These are phyloP conservation scores for Malurus splendens DNA, from an alignment of 2,797 vertebrate genomes.

Conservation along the genomic window DNA sequence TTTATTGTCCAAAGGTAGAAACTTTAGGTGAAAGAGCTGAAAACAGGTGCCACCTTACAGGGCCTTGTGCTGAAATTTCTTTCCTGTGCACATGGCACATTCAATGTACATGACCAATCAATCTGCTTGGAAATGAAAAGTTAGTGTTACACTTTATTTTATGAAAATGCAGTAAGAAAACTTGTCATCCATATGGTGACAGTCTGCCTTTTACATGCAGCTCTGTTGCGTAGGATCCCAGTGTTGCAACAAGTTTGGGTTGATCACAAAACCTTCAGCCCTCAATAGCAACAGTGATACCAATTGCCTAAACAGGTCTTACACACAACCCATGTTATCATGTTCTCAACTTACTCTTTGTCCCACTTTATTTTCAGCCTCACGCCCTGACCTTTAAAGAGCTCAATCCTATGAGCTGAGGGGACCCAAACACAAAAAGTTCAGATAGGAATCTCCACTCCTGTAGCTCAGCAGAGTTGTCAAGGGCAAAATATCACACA, in stretches of 20 bases:
- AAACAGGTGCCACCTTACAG: background rate
- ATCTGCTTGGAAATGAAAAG: background rate
- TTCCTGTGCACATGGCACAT: background rate
- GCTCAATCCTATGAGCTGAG: background rate
- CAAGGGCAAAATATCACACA: background rate
- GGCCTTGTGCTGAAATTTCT: background rate
- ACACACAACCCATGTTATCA: accelerated
- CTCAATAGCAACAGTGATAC: background rate
- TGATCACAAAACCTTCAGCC: background rate
- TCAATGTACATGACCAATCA: background rate
- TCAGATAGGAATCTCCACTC: background rate
- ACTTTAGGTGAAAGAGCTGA: background rate
- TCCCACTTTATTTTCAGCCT: background rate
- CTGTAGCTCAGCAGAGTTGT: background rate
- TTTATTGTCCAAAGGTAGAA: background rate
- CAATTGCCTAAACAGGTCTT: background rate
- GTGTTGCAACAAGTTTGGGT: background rate
- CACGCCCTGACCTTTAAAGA: background rate
- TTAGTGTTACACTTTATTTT: background rate
- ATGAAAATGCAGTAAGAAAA: background rate
- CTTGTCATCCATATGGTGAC: background rate
- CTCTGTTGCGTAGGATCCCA: background rate
- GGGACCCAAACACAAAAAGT: background rate
- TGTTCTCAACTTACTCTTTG: background rate
- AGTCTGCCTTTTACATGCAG: background rate